phyloP scores from a whole-genome alignment of 2,797 vertebrate species.

The Pangasius krempfi region DNA sequence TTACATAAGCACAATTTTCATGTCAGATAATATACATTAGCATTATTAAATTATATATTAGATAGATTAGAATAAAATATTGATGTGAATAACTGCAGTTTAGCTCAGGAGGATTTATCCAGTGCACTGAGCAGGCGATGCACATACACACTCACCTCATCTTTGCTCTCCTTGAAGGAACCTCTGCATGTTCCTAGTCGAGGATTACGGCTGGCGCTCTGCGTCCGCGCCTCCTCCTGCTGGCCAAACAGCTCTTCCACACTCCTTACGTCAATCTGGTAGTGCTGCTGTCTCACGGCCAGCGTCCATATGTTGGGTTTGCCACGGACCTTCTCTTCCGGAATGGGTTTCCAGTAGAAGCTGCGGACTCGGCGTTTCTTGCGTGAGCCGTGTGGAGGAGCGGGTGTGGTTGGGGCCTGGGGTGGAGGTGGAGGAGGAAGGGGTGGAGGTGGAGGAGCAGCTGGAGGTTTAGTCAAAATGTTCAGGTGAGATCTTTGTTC shows the following conservation, averaged over 20 bases:
- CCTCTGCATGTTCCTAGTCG: constrained; percentile 71
- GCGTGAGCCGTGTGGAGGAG: constrained; percentile 72
- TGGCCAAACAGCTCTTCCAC: constrained; percentile 99
- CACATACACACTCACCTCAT: constrained; percentile 81
- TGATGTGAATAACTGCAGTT: neutral
- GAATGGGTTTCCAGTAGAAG: constrained; percentile 98
- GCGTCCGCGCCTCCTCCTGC: constrained; percentile 79
- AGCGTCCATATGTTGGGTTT: constrained; percentile 97
- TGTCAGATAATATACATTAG: neutral
- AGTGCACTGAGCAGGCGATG: neutral
- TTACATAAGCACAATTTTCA: neutral
- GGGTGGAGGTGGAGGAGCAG: constrained; percentile 62
- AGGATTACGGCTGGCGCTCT: constrained; percentile 48
- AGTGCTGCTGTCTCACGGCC: constrained; percentile 85
- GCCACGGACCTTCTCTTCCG: constrained; percentile 92
- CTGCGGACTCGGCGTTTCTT: constrained; percentile 91
- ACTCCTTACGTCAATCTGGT: constrained; percentile 91
- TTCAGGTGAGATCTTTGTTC: constrained; percentile 53
- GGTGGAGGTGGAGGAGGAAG: constrained; percentile 62
- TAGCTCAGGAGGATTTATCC: neutral
- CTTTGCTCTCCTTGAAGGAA: constrained; percentile 87
- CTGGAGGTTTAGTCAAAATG: constrained; percentile 57
- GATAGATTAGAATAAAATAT: neutral
- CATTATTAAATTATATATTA: neutral
- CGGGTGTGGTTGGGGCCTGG: constrained; percentile 45